Evolutionary conservation across 2,888 invertebrate species (phyloP), one percentile per base, ranked within the genome.

Genomic region (Drosophila borealis): DNA sequence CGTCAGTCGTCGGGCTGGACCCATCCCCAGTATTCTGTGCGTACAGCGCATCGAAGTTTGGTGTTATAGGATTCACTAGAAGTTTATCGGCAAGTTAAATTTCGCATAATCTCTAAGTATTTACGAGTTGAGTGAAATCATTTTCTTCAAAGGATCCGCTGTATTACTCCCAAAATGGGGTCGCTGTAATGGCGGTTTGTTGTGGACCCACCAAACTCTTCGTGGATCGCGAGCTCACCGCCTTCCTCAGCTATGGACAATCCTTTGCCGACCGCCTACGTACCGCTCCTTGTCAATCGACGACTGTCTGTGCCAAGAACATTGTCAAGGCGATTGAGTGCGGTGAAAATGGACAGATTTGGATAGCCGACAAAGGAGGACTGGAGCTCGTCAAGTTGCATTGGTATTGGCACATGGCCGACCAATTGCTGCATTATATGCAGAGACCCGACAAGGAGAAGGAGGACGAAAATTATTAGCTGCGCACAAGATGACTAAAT

Each of bases 51-150:
- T 84, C 91, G 0, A 92, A 93, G 36, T 89, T 90, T 21, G 93
- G 92, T 9, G 91, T 92, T 0, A 80, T 93, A 37, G 92, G 92
- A 10, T 93, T 93, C 60, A 91, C 90, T 1, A 79, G 91, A 44
- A 88, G 89, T 49, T 70, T 93, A 29, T 84, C 91, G 42, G 92
- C 88, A 63, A 78, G 81, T 78, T 2, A 0, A 21, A 19, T 1
- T 17, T 10, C 9, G 2, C 5, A 39, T 39, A 0, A 5, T 2
- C 3, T 10, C 2, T 0, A 3, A 3, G 6, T 3, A 3, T n/a
- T 3, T 3, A 14, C 0, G 1, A 10, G 11, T 19, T 10, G 21
- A n/a, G 0, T 17, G 3, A 33, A 51, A 0, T 1, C 1, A 4
- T 36, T 13, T 14, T 13, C 3, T 4, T 9, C 5, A 1, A n/a